phyloP scores from a whole-genome alignment of 92 coral and sea anemone species.

The Micromussa lordhowensis region DNA sequence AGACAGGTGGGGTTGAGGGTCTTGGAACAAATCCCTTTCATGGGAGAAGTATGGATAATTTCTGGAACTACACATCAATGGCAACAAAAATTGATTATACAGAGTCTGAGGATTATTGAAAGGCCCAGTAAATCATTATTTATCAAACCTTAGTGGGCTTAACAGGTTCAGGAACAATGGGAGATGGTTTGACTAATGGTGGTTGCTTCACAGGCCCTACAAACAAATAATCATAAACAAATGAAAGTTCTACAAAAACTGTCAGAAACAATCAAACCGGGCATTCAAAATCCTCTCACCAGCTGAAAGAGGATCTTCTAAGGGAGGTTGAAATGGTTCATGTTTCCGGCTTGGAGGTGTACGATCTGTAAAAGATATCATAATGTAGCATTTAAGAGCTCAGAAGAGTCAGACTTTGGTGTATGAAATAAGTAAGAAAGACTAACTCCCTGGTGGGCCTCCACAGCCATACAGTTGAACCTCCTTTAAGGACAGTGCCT shows the following conservation, averaged over 20 bases:
- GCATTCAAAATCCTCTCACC: constrained; percentile 41
- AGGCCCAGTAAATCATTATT: neutral
- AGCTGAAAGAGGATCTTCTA: constrained; percentile 71
- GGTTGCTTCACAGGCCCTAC: constrained; percentile 33
- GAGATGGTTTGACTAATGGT: constrained; percentile 17
- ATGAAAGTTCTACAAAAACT: neutral
- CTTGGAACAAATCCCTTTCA: too few relatives aligned
- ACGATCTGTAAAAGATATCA: constrained; percentile 70
- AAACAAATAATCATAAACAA: neutral
- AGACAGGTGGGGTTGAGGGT: too few relatives aligned
- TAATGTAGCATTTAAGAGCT: neutral
- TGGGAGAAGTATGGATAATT: too few relatives aligned
- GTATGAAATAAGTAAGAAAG: too few relatives aligned
- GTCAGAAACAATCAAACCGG: neutral
- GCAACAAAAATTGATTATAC: too few relatives aligned
- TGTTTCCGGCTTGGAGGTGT: constrained; percentile 81
- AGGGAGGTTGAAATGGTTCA: constrained; percentile 84
- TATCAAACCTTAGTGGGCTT: constrained; percentile 47
- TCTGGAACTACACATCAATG: too few relatives aligned
- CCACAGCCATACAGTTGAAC: too few relatives aligned
- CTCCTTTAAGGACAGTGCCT: too few relatives aligned
- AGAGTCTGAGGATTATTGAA: too few relatives aligned
- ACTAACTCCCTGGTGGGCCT: too few relatives aligned
- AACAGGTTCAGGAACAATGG: constrained; percentile 45
- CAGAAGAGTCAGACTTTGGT: too few relatives aligned